Evolutionary conservation across 1,140 invertebrate species (phyloP).

Genomic region (Charaxes varanes): DNA sequence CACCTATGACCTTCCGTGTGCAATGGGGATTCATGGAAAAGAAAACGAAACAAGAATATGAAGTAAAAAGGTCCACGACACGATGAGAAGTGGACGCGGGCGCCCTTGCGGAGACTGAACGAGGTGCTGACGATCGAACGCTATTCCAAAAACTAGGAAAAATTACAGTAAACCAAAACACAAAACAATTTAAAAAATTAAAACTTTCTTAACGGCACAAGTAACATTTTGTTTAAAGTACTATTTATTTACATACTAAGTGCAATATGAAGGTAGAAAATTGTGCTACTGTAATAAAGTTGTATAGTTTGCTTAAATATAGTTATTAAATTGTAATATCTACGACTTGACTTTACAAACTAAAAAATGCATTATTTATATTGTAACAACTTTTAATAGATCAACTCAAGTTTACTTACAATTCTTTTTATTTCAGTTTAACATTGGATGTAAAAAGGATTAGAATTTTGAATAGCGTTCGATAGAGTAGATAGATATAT

Average conservation of each 20-base stretch:
- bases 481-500: constrained; percentile 35
- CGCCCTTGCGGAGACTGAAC: constrained; percentile 20
- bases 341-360: too few species aligned
- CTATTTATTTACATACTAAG: too few species aligned
- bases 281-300: too few species aligned
- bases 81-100: constrained; percentile 30
- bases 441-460: background rate
- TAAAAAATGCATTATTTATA: too few species aligned
- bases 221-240: too few species aligned
- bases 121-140: constrained; percentile 26
- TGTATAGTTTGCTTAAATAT: too few species aligned
- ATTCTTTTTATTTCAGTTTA: too few species aligned
- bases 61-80: constrained; percentile 60
- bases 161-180: constrained; percentile 2
- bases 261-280: too few species aligned
- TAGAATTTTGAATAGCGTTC: constrained; percentile 34
- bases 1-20: constrained; percentile 96
- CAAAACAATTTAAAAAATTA: background rate
- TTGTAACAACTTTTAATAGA: too few species aligned
- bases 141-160: constrained; percentile 20
- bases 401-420: too few species aligned
- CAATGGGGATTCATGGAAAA: constrained; percentile 83
- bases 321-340: too few species aligned
- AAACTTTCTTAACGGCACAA: too few species aligned
- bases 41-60: constrained; percentile 72